Conservation (phyloP, 2,113 vertebrate genomes). For the Platanista minor region DNA sequence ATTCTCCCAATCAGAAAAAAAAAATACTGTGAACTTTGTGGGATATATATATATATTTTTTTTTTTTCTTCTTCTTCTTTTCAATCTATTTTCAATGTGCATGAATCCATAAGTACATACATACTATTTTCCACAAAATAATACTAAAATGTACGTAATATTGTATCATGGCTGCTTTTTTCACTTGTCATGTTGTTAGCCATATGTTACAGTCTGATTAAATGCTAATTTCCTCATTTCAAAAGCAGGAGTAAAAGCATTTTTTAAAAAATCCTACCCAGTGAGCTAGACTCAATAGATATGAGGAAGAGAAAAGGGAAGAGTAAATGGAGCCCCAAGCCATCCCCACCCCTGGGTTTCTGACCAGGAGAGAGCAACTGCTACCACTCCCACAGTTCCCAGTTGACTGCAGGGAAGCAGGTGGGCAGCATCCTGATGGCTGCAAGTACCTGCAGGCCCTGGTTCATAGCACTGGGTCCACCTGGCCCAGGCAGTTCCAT, state of each 20-base stretch:
- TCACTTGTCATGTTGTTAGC: background rate
- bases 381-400: background rate
- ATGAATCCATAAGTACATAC: background rate
- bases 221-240: background rate
- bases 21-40: background rate
- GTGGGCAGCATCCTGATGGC: background rate
- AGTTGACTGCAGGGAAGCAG: rapidly evolving
- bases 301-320: background rate
- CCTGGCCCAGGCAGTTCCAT: background rate
- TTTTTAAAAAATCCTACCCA: background rate
- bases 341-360: background rate
- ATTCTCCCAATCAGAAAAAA: background rate
- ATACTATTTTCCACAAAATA: background rate
- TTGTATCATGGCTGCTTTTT: background rate
- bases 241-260: background rate
- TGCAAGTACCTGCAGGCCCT: background rate
- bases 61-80: too few species aligned
- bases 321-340: background rate
- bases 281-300: background rate
- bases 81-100: background rate
- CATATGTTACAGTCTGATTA: background rate
- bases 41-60: too few species aligned
- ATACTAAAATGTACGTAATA: background rate
- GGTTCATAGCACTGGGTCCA: background rate
- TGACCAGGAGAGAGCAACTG: background rate